Evolutionary conservation across 2,113 vertebrate species (phyloP), one percentile per base, ranked within the genome.

Genomic region (Panurus biarmicus): DNA sequence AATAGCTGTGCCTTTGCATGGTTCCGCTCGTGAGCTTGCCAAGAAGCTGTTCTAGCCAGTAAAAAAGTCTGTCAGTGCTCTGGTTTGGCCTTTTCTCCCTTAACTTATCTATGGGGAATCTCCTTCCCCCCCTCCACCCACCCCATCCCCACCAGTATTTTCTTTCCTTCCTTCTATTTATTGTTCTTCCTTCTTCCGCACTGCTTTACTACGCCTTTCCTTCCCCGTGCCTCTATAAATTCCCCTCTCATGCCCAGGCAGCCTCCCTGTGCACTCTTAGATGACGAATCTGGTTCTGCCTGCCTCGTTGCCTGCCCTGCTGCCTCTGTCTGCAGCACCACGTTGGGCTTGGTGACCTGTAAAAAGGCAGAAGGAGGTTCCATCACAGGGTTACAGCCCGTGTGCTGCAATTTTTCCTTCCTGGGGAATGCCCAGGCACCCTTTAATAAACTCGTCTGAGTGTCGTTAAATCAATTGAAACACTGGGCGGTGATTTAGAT

Each of bases 101-200:
- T 42, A 67, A 85, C 58, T 93, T 92, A 85, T 81, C 80, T 92
- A 12, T 80, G 44, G 56, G 62, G 61, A 93, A 72, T 85, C 62
- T 81, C 64, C 13, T 42, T 79, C 20, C 50, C 50, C 6, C 7
- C 11, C 11, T 42, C 40, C 5, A 8, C 35, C n/a, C 57, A 38
- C 58, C 60, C 4, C 2, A 10, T 10, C 54, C 40, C n/a, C 0
- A 0, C 36, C 58, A 22, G 21, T 71, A 38, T 61, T 89, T 85
- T 61, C 61, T 91, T 94, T 85, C 84, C 77, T 92, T 66, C 76
- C 91, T 87, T 82, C 87, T 79, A 12, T 93, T 91, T 93, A 87
- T 66, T 58, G 35, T 76, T 85, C 58, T 94, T 95, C 76, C 79
- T 81, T 40, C 57, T 93, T 78, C 60, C 1, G 0, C 3, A 8